These are phyloP conservation scores for Caenorhabditis inopinata DNA, from an alignment of 1,140 invertebrate species.

Conservation along the genomic window DNA sequence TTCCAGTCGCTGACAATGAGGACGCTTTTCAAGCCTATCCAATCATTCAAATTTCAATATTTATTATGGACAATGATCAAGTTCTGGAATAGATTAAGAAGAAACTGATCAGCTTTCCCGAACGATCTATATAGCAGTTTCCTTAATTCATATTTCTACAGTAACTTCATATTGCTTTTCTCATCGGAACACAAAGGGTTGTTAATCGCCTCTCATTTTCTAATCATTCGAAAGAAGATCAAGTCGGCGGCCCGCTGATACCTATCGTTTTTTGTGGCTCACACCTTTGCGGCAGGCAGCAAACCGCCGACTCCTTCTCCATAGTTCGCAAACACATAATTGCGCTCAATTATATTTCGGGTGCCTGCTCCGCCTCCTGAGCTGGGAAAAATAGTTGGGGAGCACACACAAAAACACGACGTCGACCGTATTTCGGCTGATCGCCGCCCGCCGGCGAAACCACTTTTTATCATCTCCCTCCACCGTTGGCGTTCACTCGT, in stretches of 20 bases:
- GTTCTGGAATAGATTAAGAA: too few relatives aligned
- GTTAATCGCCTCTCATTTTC: background rate
- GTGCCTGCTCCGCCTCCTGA: background rate
- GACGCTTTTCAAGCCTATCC: too few relatives aligned
- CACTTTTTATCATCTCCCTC: conserved; percentile 1
- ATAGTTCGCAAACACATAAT: conserved; percentile 5
- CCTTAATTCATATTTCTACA: background rate
- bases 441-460: conserved; percentile 1
- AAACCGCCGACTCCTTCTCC: background rate
- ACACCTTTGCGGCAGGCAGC: conserved; percentile 12
- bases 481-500: background rate
- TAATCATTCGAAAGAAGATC: conserved; percentile 1
- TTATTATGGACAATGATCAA: too few relatives aligned
- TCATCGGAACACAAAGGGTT: background rate
- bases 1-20: too few relatives aligned
- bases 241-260: conserved; percentile 9
- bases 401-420: conserved; percentile 23
- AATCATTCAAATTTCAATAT: too few relatives aligned
- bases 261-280: conserved; percentile 11
- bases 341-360: conserved; percentile 23
- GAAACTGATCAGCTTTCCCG: too few relatives aligned
- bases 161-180: background rate
- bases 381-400: background rate
- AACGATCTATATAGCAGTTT: too few relatives aligned
- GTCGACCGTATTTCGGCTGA: background rate